phyloP scores from a whole-genome alignment of 2,797 vertebrate species.

The Botia kubotai region DNA sequence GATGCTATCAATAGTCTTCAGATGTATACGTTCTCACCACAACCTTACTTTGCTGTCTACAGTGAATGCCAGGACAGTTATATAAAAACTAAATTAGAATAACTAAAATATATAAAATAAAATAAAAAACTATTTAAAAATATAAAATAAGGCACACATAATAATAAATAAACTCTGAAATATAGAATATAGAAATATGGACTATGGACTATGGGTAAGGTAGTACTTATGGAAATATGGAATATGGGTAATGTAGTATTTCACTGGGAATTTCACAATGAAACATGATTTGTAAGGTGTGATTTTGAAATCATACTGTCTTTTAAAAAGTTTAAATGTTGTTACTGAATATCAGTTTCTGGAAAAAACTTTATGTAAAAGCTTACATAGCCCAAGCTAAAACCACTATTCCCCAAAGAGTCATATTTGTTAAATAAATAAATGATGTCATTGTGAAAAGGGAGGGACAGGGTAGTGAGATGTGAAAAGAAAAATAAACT shows the following conservation, averaged over 20 bases:
- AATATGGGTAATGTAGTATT: no score
- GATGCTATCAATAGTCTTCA: slow-evolving; percentile 20
- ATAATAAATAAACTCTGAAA: no score
- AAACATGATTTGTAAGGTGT: no score
- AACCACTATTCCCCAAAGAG: slow-evolving; percentile 14
- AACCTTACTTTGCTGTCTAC: no score
- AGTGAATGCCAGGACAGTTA: no score
- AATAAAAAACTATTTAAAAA: not conserved
- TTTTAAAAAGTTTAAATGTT: no score
- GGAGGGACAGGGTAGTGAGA: not conserved
- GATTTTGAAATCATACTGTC: no score
- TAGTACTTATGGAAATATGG: not conserved
- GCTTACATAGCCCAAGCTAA: not conserved
- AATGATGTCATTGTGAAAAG: slow-evolving; percentile 4
- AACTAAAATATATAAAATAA: not conserved
- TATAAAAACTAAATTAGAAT: no score
- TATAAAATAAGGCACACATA: no score
- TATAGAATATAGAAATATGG: no score
- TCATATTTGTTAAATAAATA: slow-evolving; percentile 25
- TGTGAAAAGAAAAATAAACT: slow-evolving; percentile 29
- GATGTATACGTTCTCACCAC: not conserved
- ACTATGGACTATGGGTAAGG: not conserved
- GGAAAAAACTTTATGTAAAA: not conserved
- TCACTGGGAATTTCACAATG: no score
- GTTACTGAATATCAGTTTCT: no score